Base-by-base conservation (phyloP, 2,113 vertebrate genomes). In the Otis tarda region DNA sequence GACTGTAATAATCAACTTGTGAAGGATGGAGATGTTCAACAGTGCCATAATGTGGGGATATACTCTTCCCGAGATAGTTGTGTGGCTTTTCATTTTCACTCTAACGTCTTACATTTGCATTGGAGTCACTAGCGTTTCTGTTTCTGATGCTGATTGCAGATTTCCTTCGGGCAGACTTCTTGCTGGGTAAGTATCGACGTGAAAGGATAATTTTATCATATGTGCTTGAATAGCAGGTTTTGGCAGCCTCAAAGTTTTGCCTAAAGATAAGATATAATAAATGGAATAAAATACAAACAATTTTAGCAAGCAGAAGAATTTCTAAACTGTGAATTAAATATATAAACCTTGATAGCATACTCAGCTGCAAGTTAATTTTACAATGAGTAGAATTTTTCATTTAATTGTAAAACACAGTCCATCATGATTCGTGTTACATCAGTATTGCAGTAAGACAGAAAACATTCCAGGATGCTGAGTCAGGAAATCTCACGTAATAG, bases 51-150 rank as follows among this genome's bases (percentile, higher is more conserved):
- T 7, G 8, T 47, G 35, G 39, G 24, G 43, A 71, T 31, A 15
- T 31, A 17, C 17, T 18, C 27, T 33, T 85, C 56, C 37, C 0
- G 4, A 67, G 35, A 37, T 31, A 77, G 21, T 22, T 53, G 13
- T 30, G 10, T 64, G 21, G 33, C 30, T 93, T 89, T 81, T 63
- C 30, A 59, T 81, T 92, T 90, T 86, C 64, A 68, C 14, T 31
- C 49, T 50, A 2, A 68, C 52, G 33, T 35, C 96, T 97, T 97
- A 98, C 98, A 43, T 96, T 95, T 83, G 85, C 60, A 64, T 96
- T 61, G 10, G 12, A 94, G n/a, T 95, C 83, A 20, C 33, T 67
- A 6, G 6, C 13, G 3, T 77, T 92, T 81, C 69, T 92, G 50
- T 77, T 81, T 50, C 80, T 91, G 49, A 78, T 60, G 47, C 24